A percentile compares a stretch with the other conserved stretches of the same genome.
phyloP scores from a whole-genome alignment of 1,140 invertebrate species.

The Matsumurasca onukii region DNA sequence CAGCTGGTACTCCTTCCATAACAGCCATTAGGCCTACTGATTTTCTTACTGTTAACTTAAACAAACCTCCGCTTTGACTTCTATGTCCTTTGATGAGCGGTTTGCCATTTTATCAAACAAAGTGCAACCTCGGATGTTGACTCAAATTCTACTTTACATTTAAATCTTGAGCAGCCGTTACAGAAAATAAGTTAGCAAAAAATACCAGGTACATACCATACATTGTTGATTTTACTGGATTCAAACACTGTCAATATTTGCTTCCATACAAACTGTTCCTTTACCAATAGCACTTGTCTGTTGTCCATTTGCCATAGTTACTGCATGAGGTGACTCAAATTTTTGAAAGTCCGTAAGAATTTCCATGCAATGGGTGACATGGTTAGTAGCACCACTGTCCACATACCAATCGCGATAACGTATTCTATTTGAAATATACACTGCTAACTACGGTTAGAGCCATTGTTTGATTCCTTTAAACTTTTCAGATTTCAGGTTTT shows the following conservation, averaged over 20 bases:
- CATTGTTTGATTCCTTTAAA: neutral
- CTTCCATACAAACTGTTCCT: too few species aligned
- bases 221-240: conserved; percentile 6
- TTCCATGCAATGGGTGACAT: neutral
- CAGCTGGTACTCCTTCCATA: conserved; percentile 1
- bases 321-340: conserved; percentile 5
- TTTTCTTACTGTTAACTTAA: conserved; percentile 6
- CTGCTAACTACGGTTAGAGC: neutral
- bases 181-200: neutral
- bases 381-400: conserved; percentile 4
- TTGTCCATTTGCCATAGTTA: neutral
- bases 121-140: conserved; percentile 5
- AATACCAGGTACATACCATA: conserved; percentile 5
- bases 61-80: conserved; percentile 4
- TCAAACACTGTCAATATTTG: neutral
- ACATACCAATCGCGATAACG: conserved; percentile 5
- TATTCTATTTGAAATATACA: neutral
- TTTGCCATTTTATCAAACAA: conserved; percentile 6
- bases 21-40: conserved; percentile 1
- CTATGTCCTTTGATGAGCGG: conserved; percentile 5
- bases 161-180: conserved; percentile 2
- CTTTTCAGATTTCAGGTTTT: neutral
- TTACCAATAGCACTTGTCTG: conserved; percentile 5
- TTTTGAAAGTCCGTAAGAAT: neutral
- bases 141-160: neutral